phyloP scores from a whole-genome alignment of 2,113 vertebrate genomes.

The Dicerorhinus sumatrensis region DNA sequence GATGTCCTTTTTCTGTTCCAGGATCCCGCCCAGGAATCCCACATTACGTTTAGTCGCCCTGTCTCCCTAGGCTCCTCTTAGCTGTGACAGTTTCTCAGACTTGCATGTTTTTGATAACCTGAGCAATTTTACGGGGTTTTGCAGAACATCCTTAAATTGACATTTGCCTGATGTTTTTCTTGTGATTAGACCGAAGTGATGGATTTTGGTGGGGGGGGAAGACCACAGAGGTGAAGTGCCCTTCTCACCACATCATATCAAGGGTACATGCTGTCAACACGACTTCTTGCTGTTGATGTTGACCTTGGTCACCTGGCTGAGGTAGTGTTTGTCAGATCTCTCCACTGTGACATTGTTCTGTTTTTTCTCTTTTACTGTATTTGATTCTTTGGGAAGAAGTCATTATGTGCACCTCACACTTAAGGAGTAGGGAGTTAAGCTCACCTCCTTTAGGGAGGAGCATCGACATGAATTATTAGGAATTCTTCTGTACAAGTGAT shows the following conservation, averaged over 20 bases:
- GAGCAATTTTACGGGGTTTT: constrained; percentile 36
- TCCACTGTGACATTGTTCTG: not conserved
- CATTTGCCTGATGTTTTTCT: constrained; percentile 38
- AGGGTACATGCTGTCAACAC: not conserved
- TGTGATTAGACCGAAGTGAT: not conserved
- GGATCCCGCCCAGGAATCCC: not conserved
- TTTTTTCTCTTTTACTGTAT: not conserved
- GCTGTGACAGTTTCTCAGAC: constrained; percentile 9
- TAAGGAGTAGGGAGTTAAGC: not conserved
- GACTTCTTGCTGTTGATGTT: not conserved
- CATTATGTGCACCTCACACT: not conserved
- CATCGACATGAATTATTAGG: not conserved
- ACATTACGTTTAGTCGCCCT: not conserved
- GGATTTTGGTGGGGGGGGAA: not conserved
- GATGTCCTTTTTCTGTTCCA: not conserved
- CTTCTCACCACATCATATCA: not conserved
- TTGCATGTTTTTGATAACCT: constrained; percentile 16
- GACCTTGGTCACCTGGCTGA: not conserved
- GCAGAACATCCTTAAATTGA: not conserved
- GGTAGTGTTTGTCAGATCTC: not conserved
- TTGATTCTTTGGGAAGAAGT: not conserved
- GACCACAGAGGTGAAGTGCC: not conserved
- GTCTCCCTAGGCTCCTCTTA: not conserved
- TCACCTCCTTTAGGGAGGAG: not conserved
- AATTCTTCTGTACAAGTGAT: not conserved